Evolutionary conservation across 1,140 invertebrate genomes (phyloP), one percentile per base, ranked within the genome.

Genomic region (Dolichoris vasculosae): DNA sequence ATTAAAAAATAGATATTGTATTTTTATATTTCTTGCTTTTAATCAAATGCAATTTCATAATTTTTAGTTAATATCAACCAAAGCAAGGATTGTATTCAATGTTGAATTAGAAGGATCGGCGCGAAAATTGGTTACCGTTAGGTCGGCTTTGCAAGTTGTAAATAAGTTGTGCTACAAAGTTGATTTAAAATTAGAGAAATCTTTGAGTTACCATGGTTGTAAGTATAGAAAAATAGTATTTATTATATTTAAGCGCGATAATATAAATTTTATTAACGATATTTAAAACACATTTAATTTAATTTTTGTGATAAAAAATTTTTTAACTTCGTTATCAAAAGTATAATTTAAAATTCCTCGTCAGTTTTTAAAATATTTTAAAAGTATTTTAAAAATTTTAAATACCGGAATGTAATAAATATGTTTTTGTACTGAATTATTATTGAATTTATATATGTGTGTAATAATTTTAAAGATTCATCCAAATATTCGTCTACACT

Each of bases 121-220:
- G 0, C 95, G 97, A 85, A 99, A 99, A 93, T 93, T 99, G 82
- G 97, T 99, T n/a, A 98, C 97, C n/a, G 96, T 99, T 7, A 95
- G 98, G 82, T 99, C 98, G 38, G 97, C 98, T 55, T 93, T 99
- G 69, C 95, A 96, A 82, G 92, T 99, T 2, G 92, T 95, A 11
- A 99, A 99, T 93, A 94, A 95, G 88, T 91, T 98, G 84, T 94
- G 95, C 76, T 95, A 96, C 84, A 89, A 95, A 0, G 94, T 98
- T 20, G 96, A 97, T 89, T 91, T 96, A 0, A 96, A 96, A 89
- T 93, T 96, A 87, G 95, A 96, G 79, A 95, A 95, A 90, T 89
- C 92, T 7, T 86, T 92, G 76, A 89, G 90, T 78, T 91, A 93
- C 55, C 88, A 92, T 55, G 90, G 90, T 86, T 90, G 93, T 94